Evolutionary conservation across 2,113 vertebrate genomes (phyloP).

Genomic region (Micronisus gabar): DNA sequence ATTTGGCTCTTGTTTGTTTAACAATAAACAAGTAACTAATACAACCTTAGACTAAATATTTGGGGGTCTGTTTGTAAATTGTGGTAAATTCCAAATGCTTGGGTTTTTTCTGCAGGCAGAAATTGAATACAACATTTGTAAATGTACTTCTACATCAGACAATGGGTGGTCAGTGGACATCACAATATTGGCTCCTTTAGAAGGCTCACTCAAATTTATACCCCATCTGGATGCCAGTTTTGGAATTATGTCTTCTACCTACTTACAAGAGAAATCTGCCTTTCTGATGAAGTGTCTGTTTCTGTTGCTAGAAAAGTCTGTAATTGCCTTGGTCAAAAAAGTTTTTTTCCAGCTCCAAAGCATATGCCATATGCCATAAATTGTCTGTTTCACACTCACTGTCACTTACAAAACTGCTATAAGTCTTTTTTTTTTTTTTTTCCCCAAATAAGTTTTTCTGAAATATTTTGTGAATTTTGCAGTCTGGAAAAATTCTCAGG

Average conservation of each 20-base stretch:
- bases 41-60: background rate
- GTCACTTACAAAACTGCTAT: background rate
- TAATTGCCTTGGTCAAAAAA: background rate
- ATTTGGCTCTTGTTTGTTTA: background rate
- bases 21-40: background rate
- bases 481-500: background rate
- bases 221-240: background rate
- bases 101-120: background rate
- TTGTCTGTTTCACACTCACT: background rate
- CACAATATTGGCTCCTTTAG: background rate
- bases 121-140: background rate
- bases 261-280: background rate
- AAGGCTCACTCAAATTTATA: background rate
- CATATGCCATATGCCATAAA: background rate
- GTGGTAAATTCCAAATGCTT: background rate
- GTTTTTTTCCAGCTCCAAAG: background rate
- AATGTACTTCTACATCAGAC: background rate
- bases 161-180: background rate
- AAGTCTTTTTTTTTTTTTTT: background rate
- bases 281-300: background rate
- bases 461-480: background rate
- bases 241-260: background rate
- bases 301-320: background rate
- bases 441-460: background rate
- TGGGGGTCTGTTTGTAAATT: background rate